Evolutionary conservation across 53 echinoderm and acorn worm species (phyloP).

Genomic region (Stichopus horrens): DNA sequence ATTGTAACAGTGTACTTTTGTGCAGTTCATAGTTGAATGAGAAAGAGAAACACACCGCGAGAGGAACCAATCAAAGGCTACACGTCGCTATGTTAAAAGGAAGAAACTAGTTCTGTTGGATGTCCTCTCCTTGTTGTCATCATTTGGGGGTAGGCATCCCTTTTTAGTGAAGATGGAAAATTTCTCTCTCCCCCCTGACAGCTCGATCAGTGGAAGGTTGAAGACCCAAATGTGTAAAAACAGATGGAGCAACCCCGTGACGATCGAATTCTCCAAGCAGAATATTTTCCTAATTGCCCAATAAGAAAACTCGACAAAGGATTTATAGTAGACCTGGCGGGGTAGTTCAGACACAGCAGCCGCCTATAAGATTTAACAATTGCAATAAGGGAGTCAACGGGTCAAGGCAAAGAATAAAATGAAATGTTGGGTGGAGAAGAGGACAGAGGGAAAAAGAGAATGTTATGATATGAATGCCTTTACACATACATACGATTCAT

Average conservation of each 20-base stretch:
- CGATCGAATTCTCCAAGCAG: background rate
- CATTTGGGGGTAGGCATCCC: too few relatives aligned
- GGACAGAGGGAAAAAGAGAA: too few relatives aligned
- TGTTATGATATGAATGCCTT: too few relatives aligned
- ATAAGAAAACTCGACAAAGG: conserved; percentile 1
- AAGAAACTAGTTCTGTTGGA: too few relatives aligned
- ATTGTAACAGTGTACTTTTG: conserved; percentile 14
- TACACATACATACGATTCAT: too few relatives aligned
- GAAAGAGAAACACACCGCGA: background rate
- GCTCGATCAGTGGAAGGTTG: background rate
- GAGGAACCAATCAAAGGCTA: too few relatives aligned
- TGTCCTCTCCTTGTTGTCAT: too few relatives aligned
- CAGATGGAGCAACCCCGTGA: conserved; percentile 34
- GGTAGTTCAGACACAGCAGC: conserved; percentile 17
- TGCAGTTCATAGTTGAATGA: background rate
- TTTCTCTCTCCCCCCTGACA: background rate
- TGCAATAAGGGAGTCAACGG: background rate
- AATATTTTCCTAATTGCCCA: conserved; percentile 33
- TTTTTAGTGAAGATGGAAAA: too few relatives aligned
- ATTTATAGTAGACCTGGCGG: background rate
- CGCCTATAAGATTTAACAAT: background rate
- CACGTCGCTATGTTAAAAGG: too few relatives aligned
- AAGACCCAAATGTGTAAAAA: conserved; percentile 1
- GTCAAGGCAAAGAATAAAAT: too few relatives aligned
- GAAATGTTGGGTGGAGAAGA: too few relatives aligned